Percentiles rank a stretch among this genome's conserved stretches.
phyloP scores from a whole-genome alignment of 2,113 vertebrate genomes.

The Pristiophorus japonicus region DNA sequence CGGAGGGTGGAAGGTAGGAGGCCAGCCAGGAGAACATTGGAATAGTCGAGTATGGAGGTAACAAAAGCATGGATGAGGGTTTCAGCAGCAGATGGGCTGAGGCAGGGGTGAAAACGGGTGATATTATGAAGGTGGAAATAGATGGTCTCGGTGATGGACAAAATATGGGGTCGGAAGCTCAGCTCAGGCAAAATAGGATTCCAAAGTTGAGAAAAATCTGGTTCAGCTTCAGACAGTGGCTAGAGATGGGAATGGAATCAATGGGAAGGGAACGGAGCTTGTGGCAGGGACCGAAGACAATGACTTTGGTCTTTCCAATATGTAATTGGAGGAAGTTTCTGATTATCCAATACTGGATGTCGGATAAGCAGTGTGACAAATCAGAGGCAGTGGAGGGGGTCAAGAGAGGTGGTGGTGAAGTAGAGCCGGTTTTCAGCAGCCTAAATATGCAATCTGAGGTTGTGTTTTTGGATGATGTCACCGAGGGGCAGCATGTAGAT shows the following conservation, averaged over 20 bases:
- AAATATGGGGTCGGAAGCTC: background rate
- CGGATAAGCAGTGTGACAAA: background rate
- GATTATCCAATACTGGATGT: background rate
- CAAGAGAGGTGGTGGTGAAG: background rate
- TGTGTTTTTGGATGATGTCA: background rate
- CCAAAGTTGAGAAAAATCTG: no score
- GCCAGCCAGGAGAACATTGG: no score
- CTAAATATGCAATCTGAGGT: background rate
- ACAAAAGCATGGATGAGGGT: no score
- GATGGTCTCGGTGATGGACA: background rate
- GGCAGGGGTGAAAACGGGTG: no score
- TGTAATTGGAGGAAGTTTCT: background rate
- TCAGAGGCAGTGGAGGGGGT: background rate
- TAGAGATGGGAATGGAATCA: no score
- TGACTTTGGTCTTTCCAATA: no score
- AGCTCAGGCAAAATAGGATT: background rate
- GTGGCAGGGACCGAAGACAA: background rate
- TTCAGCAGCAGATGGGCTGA: no score
- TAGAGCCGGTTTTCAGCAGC: background rate
- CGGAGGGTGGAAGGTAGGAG: no score
- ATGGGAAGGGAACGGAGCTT: no score
- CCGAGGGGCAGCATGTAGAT: background rate
- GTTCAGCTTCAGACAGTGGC: no score
- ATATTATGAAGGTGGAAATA: no score
- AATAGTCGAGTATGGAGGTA: no score